Evolutionary conservation across 2,113 vertebrate genomes (phyloP).

Genomic region (Phoenicopterus ruber): DNA sequence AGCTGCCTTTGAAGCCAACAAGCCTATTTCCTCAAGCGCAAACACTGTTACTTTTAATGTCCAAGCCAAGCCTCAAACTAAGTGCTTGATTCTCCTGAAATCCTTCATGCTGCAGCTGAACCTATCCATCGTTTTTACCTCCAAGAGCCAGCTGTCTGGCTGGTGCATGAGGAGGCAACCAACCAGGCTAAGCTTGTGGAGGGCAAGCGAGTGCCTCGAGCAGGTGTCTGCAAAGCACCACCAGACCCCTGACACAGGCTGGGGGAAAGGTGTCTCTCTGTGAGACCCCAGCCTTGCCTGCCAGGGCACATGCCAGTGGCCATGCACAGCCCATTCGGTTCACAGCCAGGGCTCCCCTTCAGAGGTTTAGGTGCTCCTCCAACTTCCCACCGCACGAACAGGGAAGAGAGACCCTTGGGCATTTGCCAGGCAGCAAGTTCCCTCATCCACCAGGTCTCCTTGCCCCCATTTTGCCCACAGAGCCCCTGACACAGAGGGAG

Average conservation of each 20-base stretch:
- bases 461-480: neutral
- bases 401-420: accelerated
- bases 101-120: neutral
- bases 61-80: neutral
- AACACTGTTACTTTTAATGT: neutral
- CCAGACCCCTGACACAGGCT: neutral
- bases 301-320: neutral
- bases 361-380: neutral
- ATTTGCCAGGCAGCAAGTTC: neutral
- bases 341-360: accelerated
- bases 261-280: neutral
- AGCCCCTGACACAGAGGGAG: accelerated
- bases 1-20: neutral
- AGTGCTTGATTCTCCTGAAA: neutral
- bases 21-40: neutral
- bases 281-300: neutral
- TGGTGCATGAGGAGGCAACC: neutral
- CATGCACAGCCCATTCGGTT: neutral
- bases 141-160: accelerated
- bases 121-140: accelerated
- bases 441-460: neutral
- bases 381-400: neutral
- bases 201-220: neutral
- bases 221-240: neutral
- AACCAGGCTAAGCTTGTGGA: neutral